A percentile compares a stretch with the other conserved stretches of the same genome.
phyloP scores from a whole-genome alignment of 2,113 vertebrate species.

The Myrmecobius fasciatus region DNA sequence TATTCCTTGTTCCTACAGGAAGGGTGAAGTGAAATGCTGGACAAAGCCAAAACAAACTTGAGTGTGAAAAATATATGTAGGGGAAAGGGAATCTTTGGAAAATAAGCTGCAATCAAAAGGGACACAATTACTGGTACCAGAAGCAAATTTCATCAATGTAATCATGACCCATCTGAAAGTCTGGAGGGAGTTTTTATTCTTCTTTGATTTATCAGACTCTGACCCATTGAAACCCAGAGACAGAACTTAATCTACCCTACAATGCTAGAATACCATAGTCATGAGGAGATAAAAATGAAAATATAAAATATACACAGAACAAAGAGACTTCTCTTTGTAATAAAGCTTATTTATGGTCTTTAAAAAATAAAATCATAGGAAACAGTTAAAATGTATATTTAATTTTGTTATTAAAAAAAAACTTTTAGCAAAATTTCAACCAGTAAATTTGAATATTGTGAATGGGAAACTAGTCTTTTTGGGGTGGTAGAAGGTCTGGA shows the following conservation, averaged over 20 bases:
- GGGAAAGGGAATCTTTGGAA: not conserved
- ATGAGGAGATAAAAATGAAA: not conserved
- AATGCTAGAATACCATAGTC: not conserved
- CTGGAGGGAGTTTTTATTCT: not conserved
- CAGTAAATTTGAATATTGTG: not conserved
- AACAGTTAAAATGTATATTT: conserved; percentile 25
- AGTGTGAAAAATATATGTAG: not conserved
- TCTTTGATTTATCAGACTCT: not conserved
- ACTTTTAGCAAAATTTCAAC: conserved; percentile 23
- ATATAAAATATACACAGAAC: not conserved
- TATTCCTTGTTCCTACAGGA: not conserved
- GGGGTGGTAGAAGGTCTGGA: not conserved
- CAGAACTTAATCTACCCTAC: not conserved
- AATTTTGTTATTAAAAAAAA: conserved; percentile 26
- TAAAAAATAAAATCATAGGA: conserved; percentile 22
- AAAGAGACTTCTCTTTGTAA: not conserved
- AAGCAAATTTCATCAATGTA: not conserved
- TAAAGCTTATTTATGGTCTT: conserved; percentile 40
- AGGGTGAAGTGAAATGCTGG: not conserved
- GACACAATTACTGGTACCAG: not conserved
- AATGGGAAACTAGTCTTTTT: not conserved
- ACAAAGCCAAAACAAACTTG: not conserved
- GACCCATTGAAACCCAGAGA: not conserved
- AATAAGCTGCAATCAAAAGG: not conserved
- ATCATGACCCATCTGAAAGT: not conserved